Evolutionary conservation across 2,888 invertebrate genomes (phyloP).

Genomic region (Caradrina kadenii): DNA sequence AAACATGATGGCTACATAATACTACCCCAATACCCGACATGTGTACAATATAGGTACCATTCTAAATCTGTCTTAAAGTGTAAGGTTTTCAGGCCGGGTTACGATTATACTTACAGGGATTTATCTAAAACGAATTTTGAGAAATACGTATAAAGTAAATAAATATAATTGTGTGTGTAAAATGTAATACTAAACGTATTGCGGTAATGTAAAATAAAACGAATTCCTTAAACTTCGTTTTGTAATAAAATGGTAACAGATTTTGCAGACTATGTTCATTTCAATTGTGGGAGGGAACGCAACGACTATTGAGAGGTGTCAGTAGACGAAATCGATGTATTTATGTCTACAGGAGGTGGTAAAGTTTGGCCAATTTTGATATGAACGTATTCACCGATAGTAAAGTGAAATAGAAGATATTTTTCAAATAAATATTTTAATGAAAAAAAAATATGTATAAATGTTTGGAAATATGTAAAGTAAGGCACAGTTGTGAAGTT

Average conservation of each 20-base stretch:
- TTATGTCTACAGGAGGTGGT: conserved; percentile 23
- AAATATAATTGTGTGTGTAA: conserved; percentile 49
- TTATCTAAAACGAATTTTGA: conserved; percentile 65
- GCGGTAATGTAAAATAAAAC: conserved; percentile 38
- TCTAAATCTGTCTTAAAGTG: conserved; percentile 84
- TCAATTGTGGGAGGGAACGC: conserved; percentile 49
- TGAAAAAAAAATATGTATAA: conserved; percentile 34
- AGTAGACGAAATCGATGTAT: conserved; percentile 8
- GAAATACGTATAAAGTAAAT: conserved; percentile 62
- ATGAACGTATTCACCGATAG: conserved; percentile 61
- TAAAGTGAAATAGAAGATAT: conserved; percentile 51
- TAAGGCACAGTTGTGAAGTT: conserved; percentile 54
- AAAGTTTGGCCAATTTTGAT: conserved; percentile 55
- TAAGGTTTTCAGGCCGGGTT: conserved; percentile 76
- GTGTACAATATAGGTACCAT: conserved; percentile 82
- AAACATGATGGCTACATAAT: conserved; percentile 81
- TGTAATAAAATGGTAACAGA: conserved; percentile 53
- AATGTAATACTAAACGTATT: conserved; percentile 49
- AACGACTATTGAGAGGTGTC: conserved; percentile 18
- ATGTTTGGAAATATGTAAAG: conserved; percentile 50
- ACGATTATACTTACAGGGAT: conserved; percentile 67
- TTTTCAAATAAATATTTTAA: conserved; percentile 56
- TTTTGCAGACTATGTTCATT: conserved; percentile 60
- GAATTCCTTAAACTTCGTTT: conserved; percentile 66
- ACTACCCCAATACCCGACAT: conserved; percentile 89